A percentile compares a stretch with the other conserved stretches of the same genome.
These are phyloP conservation scores for Aphelenchoides fujianensis DNA, from an alignment of 1,140 invertebrate species.

Conservation along the genomic window DNA sequence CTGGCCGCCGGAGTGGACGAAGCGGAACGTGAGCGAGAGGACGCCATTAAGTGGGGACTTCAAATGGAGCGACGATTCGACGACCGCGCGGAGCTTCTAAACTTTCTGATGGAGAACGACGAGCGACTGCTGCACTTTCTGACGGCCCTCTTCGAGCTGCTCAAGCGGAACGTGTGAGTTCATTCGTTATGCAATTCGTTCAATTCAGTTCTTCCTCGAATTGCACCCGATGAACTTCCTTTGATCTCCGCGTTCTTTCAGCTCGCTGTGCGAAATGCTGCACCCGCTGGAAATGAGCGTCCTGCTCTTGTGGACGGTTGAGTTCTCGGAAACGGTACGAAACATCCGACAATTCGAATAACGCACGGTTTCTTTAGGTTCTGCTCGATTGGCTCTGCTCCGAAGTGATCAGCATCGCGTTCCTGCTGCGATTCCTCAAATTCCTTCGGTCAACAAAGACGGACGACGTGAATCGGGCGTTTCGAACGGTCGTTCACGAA, in stretches of 20 bases:
- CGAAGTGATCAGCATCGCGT: background rate
- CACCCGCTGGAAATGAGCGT: conserved; percentile 1
- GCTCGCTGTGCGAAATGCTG: too few species aligned
- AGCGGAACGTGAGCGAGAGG: too few species aligned
- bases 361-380: too few species aligned
- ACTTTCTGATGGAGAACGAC: conserved; percentile 17
- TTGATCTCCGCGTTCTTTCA: background rate
- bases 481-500: too few species aligned
- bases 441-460: background rate
- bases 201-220: too few species aligned
- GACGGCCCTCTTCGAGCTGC: background rate
- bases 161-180: too few species aligned
- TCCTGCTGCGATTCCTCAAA: conserved; percentile 7
- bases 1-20: too few species aligned
- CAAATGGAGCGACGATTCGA: too few species aligned
- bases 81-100: background rate
- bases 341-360: background rate
- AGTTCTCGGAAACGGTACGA: conserved; percentile 17
- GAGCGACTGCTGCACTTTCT: conserved; percentile 5
- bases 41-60: too few species aligned
- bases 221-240: too few species aligned
- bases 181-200: too few species aligned
- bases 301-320: background rate
- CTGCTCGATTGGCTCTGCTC: conserved; percentile 14
- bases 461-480: background rate